phyloP scores from a whole-genome alignment of 2,888 invertebrate species.

The Tholera decimalis region DNA sequence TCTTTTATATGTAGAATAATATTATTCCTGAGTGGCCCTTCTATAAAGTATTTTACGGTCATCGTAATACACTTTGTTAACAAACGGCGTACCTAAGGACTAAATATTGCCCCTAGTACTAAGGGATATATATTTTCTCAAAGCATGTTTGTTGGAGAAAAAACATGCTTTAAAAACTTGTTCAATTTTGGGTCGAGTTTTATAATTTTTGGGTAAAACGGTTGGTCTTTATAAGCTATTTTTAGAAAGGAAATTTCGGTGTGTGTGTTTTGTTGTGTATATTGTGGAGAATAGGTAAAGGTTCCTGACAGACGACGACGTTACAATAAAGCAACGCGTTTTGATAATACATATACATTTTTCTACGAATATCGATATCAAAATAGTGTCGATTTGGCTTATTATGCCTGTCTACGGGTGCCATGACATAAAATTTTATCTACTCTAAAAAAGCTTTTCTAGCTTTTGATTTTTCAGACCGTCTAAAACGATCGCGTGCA shows the following conservation, averaged over 20 bases:
- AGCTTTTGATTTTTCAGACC: too few relatives aligned
- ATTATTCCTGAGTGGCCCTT: slow-evolving; percentile 9
- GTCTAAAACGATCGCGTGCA: too few relatives aligned
- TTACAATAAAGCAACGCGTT: too few relatives aligned
- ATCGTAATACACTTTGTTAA: slow-evolving; percentile 38
- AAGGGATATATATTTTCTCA: slow-evolving; percentile 15
- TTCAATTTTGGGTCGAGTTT: slow-evolving; percentile 7
- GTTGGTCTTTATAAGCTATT: not conserved
- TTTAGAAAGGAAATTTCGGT: not conserved
- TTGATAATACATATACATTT: too few relatives aligned
- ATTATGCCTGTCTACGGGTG: too few relatives aligned
- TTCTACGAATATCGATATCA: too few relatives aligned
- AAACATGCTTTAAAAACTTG: slow-evolving; percentile 38
- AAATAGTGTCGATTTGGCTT: too few relatives aligned
- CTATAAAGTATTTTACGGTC: not conserved
- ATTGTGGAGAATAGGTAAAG: not conserved
- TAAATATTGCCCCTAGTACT: slow-evolving; percentile 39
- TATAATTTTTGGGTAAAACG: slow-evolving; percentile 1
- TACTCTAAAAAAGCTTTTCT: too few relatives aligned
- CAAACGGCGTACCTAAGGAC: slow-evolving; percentile 20
- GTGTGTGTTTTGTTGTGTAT: too few relatives aligned
- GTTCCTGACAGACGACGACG: too few relatives aligned
- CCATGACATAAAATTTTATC: too few relatives aligned
- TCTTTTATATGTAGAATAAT: not conserved
- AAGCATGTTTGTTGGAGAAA: slow-evolving; percentile 17